These are phyloP conservation scores for Chanos chanos DNA, from an alignment of 2,797 vertebrate genomes.

Conservation along the genomic window DNA sequence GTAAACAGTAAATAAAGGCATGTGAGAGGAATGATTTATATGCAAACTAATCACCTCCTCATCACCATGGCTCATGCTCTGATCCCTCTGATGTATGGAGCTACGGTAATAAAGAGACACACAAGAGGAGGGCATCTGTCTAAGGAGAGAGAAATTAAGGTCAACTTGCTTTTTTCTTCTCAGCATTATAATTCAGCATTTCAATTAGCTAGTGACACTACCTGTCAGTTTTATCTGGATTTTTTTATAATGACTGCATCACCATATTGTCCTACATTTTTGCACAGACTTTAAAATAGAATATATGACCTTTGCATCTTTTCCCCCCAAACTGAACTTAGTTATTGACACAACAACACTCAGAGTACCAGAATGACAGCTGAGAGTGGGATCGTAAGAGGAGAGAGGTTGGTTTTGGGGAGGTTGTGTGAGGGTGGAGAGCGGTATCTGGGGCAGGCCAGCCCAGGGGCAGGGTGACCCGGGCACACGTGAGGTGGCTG, in stretches of 20 bases:
- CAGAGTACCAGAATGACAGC: too few species aligned
- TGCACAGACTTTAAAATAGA: too few species aligned
- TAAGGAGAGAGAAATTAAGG: constrained; percentile 15
- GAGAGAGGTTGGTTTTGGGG: background rate
- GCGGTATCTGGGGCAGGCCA: background rate
- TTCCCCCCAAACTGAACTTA: too few species aligned
- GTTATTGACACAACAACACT: too few species aligned
- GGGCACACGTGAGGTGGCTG: background rate
- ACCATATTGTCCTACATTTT: too few species aligned
- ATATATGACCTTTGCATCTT: too few species aligned
- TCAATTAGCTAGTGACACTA: constrained; percentile 26
- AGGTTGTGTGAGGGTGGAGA: constrained; percentile 12
- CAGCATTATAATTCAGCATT: constrained; percentile 9
- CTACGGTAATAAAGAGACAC: constrained; percentile 15
- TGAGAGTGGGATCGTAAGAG: too few species aligned
- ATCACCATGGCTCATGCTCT: constrained; percentile 23
- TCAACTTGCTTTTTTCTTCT: constrained; percentile 17
- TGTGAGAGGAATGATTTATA: constrained; percentile 36
- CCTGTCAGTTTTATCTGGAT: background rate
- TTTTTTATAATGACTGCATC: too few species aligned
- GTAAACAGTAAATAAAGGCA: constrained; percentile 12
- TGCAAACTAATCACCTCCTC: constrained; percentile 37
- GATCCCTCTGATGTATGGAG: constrained; percentile 32
- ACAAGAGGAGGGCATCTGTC: constrained; percentile 3
- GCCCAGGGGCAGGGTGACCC: background rate